phyloP scores from a whole-genome alignment of 2,113 vertebrate genomes.

The Leuciscus idus region DNA sequence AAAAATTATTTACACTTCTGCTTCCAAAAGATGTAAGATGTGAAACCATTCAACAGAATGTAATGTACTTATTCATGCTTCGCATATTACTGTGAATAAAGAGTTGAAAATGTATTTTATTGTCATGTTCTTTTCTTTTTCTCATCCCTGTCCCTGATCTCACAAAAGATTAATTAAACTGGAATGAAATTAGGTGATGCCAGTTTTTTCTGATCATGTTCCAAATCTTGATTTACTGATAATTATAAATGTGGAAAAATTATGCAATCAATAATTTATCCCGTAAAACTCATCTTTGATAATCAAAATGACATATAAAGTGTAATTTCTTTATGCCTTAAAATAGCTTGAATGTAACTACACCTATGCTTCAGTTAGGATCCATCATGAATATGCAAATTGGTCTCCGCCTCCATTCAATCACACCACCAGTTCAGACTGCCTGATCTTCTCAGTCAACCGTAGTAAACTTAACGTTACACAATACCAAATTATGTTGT shows the following conservation, averaged over 20 bases:
- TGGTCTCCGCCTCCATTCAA: too few relatives aligned
- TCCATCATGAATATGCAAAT: too few relatives aligned
- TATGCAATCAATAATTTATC: too few relatives aligned
- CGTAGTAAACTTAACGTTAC: too few relatives aligned
- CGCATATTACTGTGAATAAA: conserved; percentile 34
- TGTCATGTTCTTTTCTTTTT: neutral
- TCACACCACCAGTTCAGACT: too few relatives aligned
- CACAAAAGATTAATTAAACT: neutral
- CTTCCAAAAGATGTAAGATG: neutral
- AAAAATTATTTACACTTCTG: neutral
- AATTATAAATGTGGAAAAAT: neutral
- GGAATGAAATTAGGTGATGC: neutral
- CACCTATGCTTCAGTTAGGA: too few relatives aligned
- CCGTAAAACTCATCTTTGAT: too few relatives aligned
- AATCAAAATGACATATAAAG: too few relatives aligned
- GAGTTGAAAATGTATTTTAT: neutral
- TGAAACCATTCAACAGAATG: neutral
- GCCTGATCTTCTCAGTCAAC: too few relatives aligned
- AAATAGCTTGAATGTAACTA: too few relatives aligned
- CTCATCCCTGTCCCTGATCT: neutral
- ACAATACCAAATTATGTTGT: too few relatives aligned
- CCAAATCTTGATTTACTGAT: neutral
- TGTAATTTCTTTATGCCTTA: too few relatives aligned
- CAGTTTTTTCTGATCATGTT: neutral
- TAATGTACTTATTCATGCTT: conserved; percentile 20